Conservation (phyloP, 2,797 vertebrate species). For the Sebastes oblongus region DNA sequence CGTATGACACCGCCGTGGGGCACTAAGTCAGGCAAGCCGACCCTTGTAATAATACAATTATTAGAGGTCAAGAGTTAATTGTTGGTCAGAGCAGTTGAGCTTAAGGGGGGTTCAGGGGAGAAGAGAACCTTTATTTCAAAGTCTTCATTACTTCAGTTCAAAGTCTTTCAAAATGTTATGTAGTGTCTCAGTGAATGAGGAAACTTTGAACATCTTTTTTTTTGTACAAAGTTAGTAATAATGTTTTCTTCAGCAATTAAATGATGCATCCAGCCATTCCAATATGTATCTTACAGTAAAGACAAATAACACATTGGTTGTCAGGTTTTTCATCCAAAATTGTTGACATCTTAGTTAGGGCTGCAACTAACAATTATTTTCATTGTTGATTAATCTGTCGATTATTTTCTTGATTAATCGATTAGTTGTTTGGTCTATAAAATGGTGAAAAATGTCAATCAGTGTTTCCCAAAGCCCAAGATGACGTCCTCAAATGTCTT, state of each 20-base stretch:
- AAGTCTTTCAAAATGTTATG: slow-evolving; percentile 37
- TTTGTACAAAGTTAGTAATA: neutral
- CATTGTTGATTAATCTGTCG: fast-evolving
- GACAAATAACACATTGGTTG: neutral
- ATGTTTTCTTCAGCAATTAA: neutral
- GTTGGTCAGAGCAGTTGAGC: slow-evolving; percentile 65
- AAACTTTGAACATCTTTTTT: neutral
- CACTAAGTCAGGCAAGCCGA: slow-evolving; percentile 28
- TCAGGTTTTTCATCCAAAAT: neutral
- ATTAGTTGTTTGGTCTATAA: no score
- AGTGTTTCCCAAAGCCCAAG: no score
- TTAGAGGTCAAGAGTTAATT: slow-evolving; percentile 77
- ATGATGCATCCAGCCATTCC: neutral
- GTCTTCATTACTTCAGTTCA: slow-evolving; percentile 12
- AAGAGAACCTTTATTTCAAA: slow-evolving; percentile 55
- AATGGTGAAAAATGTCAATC: no score
- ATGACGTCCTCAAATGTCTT: no score
- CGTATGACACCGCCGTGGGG: slow-evolving; percentile 31
- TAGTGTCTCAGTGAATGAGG: slow-evolving; percentile 5
- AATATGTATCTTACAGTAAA: neutral
- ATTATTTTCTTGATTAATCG: no score
- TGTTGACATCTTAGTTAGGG: neutral
- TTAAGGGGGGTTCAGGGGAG: slow-evolving; percentile 34
- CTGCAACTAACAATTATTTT: no score
- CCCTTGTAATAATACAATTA: slow-evolving; percentile 78